Evolutionary conservation across 2,113 vertebrate species (phyloP), one percentile per base, ranked within the genome.

Genomic region (Melanerpes aurifrons): DNA sequence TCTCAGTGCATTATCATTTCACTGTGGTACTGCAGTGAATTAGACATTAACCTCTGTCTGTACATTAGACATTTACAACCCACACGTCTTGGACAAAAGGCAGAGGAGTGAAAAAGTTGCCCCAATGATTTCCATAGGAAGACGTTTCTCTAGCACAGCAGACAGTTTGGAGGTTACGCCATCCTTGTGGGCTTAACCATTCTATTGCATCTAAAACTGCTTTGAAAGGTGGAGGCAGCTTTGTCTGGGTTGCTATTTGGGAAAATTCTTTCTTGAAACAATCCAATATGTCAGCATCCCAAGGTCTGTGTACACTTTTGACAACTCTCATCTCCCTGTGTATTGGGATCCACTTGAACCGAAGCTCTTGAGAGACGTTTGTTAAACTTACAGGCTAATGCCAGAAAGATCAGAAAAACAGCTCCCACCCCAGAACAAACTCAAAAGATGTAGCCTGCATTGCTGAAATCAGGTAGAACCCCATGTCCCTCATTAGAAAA

Each of bases 401-500:
- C 32, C 35, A 94, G 85, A 70, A 64, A 86, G 74, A 66, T 71
- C 91, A 86, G 84, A 78, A 64, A 89, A 88, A 76, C 79, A 87
- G 40, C 56, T 92, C 67, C 83, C 74, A 93, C 81, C 95, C 54
- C 69, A 86, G 95, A 94, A 62, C 90, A 95, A 93, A 89, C 68
- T n/a, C 59, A 4, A 85, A 87, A 76, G 59, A 85, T 79, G 53
- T 81, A 86, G 53, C 74, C 58, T 68, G 31, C 75, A 50, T 58
- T 69, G 81, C 82, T 69, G 17, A 92, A 93, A 95, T 93, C 95
- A 97, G 96, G 95, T 97, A 97, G 95, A 95, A 84, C 64, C 81
- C 90, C 89, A 47, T 72, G 94, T 90, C 97, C 95, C 97, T 98
- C 97, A 97, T 98, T 98, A 98, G 97, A 95, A 96, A 97, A 97